Evolutionary conservation across 2,113 vertebrate species (phyloP), one percentile per base, ranked within the genome.

Genomic region (Ondatra zibethicus): DNA sequence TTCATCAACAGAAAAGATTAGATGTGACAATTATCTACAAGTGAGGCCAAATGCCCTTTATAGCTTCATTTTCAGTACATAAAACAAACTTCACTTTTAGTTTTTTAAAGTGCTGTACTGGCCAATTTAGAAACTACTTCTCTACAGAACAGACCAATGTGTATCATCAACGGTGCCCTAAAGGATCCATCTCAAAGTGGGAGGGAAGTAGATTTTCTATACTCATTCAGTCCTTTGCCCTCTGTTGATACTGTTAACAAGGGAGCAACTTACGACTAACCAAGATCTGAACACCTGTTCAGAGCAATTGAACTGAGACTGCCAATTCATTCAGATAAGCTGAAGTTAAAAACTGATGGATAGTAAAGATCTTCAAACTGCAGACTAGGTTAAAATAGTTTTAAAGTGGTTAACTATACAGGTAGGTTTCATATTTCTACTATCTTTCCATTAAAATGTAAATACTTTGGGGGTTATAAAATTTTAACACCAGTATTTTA

Each of bases 211-310:
- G 87, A 96, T 97, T 96, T 97, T 96, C 94, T 97, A 31, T 91
- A 36, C 90, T 96, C 89, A 92, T 98, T 97, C 91, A 91, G 91
- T 97, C 94, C 97, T 97, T 94, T 92, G 89, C 96, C 96, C 97
- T 98, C 90, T 97, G 95, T 80, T 98, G 96, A 97, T 97, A 97
- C 96, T 96, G 97, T 96, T 97, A 97, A 94, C 96, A 97, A 45
- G 97, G 96, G 94, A 97, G 96, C 97, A 96, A 97, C 96, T 98
- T 98, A 95, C 36, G 0, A 91, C 95, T 96, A 97, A 96, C 96
- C 94, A 96, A 97, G 95, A 96, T 95, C 93, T 97, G 95, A 97
- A 97, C 88, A 97, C 88, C 47, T 73, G 94, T 96, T 97, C 96
- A 96, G 87, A 96, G 96, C 94, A 96, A 98, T 89, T 98, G 97